Evolutionary conservation across 2,113 vertebrate species (phyloP).

Genomic region (Daphoenositta chrysoptera): DNA sequence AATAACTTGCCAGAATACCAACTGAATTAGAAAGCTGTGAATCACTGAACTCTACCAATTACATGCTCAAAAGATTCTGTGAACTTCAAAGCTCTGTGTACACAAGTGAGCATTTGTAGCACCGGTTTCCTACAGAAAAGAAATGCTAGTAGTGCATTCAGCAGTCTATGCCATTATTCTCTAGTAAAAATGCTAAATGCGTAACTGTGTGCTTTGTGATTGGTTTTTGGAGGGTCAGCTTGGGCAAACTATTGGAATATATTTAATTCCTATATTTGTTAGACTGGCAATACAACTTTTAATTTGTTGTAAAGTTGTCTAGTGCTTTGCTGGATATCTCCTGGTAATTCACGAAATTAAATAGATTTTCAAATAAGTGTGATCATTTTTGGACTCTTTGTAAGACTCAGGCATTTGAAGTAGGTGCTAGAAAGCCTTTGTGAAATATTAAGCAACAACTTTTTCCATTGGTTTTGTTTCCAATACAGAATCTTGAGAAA

Average conservation of each 20-base stretch:
- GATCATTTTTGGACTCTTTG: not conserved
- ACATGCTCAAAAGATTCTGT: constrained; percentile 44
- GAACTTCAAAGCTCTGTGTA: constrained; percentile 21
- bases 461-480: not conserved
- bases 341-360: not conserved
- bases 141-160: not conserved
- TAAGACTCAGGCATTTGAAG: not conserved
- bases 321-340: not conserved
- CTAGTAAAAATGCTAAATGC: not conserved
- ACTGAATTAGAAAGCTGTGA: constrained; percentile 58
- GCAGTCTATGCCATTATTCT: not conserved
- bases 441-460: not conserved
- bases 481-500: not conserved
- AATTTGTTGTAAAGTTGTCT: not conserved
- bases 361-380: not conserved
- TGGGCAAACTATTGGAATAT: not conserved
- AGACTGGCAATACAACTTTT: not conserved
- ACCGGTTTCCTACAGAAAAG: not conserved
- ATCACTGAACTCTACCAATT: constrained; percentile 60
- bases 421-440: not conserved
- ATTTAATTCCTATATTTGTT: not conserved
- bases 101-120: constrained; percentile 1
- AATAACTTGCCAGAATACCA: constrained; percentile 53
- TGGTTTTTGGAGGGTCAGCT: not conserved
- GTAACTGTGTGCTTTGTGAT: not conserved